phyloP scores from a whole-genome alignment of 2,888 invertebrate genomes.

The Nemotelus nigrinus region DNA sequence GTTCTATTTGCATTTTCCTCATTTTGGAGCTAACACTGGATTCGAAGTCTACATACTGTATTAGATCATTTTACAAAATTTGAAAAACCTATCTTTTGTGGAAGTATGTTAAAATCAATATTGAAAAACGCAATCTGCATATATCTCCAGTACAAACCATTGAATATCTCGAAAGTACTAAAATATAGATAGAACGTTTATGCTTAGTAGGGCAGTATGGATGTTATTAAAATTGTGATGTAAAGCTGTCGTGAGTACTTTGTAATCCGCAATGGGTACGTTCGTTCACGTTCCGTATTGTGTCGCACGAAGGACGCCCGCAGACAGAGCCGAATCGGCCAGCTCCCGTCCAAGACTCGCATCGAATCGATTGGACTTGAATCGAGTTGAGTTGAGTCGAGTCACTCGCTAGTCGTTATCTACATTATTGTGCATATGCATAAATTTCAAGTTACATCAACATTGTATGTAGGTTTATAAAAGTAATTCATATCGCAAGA shows the following conservation, averaged over 20 bases:
- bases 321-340: no score
- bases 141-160: no score
- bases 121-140: no score
- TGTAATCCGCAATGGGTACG: neutral
- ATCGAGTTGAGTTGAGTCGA: slow-evolving; percentile 21
- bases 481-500: slow-evolving; percentile 41
- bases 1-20: no score
- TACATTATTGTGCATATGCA: slow-evolving; percentile 42
- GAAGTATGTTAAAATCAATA: no score
- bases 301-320: no score
- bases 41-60: no score
- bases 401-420: slow-evolving; percentile 19
- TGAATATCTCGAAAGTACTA: no score
- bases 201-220: neutral
- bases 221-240: slow-evolving; percentile 35
- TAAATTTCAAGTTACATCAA: slow-evolving; percentile 43
- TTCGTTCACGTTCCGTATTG: neutral
- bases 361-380: neutral
- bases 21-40: no score
- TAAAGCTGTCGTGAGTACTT: slow-evolving; percentile 25
- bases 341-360: neutral
- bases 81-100: no score
- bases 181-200: no score
- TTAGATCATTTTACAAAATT: no score
- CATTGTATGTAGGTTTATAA: slow-evolving; percentile 38